Percentiles rank a stretch among this genome's conserved stretches.
Evolutionary conservation across 2,113 vertebrate genomes (phyloP).

Genomic region (Carlito syrichta): DNA sequence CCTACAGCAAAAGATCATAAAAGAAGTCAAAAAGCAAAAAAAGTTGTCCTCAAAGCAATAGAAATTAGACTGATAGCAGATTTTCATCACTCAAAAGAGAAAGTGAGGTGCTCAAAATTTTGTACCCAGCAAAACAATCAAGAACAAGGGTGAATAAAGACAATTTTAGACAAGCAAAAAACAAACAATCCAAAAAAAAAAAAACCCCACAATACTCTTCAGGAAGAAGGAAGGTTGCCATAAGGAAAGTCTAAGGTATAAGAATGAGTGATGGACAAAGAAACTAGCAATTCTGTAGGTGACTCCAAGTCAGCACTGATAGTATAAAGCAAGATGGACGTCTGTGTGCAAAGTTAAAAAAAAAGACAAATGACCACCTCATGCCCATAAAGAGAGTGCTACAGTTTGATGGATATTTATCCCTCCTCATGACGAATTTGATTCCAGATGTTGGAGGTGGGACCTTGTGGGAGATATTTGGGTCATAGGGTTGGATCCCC

Average conservation of each 20-base stretch:
- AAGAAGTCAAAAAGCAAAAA: neutral
- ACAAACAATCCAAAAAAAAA: too few species aligned
- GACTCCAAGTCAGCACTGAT: neutral
- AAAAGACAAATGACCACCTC: neutral
- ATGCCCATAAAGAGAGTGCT: neutral
- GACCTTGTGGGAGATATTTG: too few species aligned
- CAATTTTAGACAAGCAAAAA: neutral
- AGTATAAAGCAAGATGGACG: neutral
- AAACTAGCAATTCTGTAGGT: neutral
- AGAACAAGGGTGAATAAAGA: neutral
- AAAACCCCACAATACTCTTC: neutral
- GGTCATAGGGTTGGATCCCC: too few species aligned
- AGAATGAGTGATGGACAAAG: neutral
- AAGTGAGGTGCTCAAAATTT: neutral
- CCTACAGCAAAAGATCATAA: neutral
- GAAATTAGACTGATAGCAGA: neutral
- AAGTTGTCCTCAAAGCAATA: neutral
- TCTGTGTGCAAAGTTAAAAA: neutral
- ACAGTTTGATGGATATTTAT: too few species aligned
- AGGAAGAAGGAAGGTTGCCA: neutral
- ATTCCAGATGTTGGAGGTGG: too few species aligned
- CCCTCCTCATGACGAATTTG: too few species aligned
- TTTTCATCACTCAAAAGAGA: neutral
- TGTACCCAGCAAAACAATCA: neutral
- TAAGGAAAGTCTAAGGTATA: neutral